Base-by-base conservation (phyloP, 2,888 invertebrate genomes). In the Lepidochrysops patricia region DNA sequence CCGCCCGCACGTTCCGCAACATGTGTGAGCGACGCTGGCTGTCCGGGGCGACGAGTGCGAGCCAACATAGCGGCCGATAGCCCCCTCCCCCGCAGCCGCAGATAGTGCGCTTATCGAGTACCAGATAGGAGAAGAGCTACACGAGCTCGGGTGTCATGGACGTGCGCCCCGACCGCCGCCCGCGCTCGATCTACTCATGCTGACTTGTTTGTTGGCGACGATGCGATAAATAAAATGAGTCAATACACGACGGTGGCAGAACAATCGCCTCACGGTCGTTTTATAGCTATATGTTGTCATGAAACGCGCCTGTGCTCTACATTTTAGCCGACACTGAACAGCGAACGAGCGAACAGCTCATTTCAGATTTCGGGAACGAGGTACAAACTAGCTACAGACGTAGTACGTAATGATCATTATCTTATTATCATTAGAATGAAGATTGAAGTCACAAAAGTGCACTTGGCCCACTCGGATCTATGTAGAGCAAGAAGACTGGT, bases 121-220 rank as follows among this genome's bases (percentile, higher is more conserved):
- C 75, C 80, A 86, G 87, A 88, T 87, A 87, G 84, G 80, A 83
- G 84, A 87, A 88, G 87, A 88, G 88, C 84, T 86, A 82, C 69
- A 71, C 74, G 82, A 79, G 82, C 82, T 79, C 84, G 85, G 84
- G 80, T 87, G 85, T 87, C 88, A 87, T 77, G 87, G 86, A 84
- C 87, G 75, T 70, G 68, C 73, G 70, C 74, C 71, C 70, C 73
- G 74, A 71, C 68, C 81, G 73, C 70, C 73, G 72, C 67, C 70
- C 68, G 67, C 32, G 75, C 75, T 73, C 72, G 76, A 74, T 70
- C 73, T 72, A 76, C 72, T 77, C 76, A 75, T 74, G 73, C 67
- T 70, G 72, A 70, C 74, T 77, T 80, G 77, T 82, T 81, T 43
- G 43, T 43, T 43, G 43, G 43, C 43, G 43, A 43, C 43, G 43